Conservation (phyloP, 1,140 invertebrate species). For the Marisa cornuarietis region DNA sequence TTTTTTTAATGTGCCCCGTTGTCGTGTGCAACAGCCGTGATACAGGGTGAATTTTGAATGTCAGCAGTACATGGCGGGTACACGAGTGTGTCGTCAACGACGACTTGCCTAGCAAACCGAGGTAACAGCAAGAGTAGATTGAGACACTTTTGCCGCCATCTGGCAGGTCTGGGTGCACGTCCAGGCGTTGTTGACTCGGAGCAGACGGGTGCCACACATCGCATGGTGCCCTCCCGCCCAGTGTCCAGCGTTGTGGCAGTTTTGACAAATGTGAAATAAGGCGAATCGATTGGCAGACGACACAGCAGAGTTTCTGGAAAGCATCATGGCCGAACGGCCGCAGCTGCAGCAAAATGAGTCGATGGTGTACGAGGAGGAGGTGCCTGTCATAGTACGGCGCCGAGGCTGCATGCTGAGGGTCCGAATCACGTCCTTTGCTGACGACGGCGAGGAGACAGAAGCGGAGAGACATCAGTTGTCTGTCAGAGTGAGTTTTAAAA, state of each 20-base stretch:
- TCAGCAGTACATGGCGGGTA: too few relatives aligned
- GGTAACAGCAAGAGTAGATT: neutral
- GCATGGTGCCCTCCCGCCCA: neutral
- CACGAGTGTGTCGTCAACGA: too few relatives aligned
- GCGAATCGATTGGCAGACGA: neutral
- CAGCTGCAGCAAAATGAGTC: constrained; percentile 45
- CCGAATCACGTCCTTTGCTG: constrained; percentile 57
- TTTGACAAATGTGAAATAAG: neutral
- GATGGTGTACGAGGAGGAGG: constrained; percentile 65
- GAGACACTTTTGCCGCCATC: neutral
- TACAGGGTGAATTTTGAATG: too few relatives aligned
- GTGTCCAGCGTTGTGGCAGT: neutral
- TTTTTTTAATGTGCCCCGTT: too few relatives aligned
- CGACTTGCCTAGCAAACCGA: neutral
- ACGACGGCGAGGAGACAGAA: constrained; percentile 27
- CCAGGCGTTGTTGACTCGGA: too few relatives aligned
- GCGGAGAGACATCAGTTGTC: constrained; percentile 9
- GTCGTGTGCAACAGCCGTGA: too few relatives aligned
- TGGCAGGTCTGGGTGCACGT: too few relatives aligned
- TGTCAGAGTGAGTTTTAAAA: constrained; percentile 17
- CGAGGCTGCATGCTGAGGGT: constrained; percentile 66
- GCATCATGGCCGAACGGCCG: neutral
- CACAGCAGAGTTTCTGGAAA: neutral
- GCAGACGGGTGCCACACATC: too few relatives aligned
- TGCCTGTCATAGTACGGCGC: constrained; percentile 66